phyloP scores from a whole-genome alignment of 1,140 invertebrate genomes.

The Teleogryllus occipitalis region DNA sequence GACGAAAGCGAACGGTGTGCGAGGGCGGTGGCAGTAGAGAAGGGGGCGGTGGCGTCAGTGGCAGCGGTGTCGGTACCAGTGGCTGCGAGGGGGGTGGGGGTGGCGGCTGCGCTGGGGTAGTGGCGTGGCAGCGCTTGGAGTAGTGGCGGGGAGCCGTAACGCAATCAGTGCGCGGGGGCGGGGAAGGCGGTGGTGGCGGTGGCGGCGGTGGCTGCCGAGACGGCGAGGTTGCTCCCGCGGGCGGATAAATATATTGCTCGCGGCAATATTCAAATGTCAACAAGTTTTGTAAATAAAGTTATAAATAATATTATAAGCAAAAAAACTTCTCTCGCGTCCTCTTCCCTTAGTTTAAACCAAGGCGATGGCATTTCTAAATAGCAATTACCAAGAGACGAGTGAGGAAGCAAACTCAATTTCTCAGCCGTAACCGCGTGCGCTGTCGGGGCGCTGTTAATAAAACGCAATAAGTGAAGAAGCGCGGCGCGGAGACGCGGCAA shows the following conservation, averaged over 20 bases:
- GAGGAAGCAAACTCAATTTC: conserved; percentile 4
- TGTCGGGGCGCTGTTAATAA: not conserved
- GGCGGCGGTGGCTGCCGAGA: not conserved
- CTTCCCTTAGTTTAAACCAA: not conserved
- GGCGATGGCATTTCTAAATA: conserved; percentile 1
- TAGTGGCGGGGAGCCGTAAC: too few relatives aligned
- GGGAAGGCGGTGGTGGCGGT: not conserved
- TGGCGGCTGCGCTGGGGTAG: not conserved
- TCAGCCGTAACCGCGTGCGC: not conserved
- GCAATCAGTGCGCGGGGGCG: not conserved
- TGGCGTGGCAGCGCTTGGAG: not conserved
- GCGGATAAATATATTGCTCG: not conserved
- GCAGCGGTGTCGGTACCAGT: not conserved
- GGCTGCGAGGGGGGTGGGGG: not conserved
- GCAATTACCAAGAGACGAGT: not conserved
- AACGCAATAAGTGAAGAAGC: not conserved
- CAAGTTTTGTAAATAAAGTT: conserved; percentile 6
- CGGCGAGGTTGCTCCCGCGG: too few relatives aligned
- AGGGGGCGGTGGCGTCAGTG: too few relatives aligned
- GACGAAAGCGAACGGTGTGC: too few relatives aligned
- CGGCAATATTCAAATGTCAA: conserved; percentile 4
- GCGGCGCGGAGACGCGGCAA: not conserved
- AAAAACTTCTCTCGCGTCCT: not conserved
- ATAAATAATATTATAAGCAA: conserved; percentile 6
- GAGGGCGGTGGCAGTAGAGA: too few relatives aligned